phyloP scores from a whole-genome alignment of 2,888 invertebrate genomes.

The Eudemis profundana region DNA sequence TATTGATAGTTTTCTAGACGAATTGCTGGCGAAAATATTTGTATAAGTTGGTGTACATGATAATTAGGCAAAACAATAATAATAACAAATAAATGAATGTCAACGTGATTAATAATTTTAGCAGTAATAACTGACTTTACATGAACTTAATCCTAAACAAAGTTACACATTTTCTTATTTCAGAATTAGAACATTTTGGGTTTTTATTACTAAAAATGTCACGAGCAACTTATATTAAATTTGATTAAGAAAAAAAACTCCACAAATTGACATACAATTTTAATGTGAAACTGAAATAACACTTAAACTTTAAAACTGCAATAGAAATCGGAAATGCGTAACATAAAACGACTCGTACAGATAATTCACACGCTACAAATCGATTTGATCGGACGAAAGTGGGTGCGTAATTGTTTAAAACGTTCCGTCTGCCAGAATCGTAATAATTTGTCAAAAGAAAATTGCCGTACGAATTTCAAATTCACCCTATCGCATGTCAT shows the following conservation, averaged over 20 bases:
- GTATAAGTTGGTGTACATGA: background rate
- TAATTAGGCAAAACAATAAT: no score
- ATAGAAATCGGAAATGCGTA: conserved; percentile 36
- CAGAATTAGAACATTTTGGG: no score
- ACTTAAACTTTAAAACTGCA: conserved; percentile 17
- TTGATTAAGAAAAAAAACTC: no score
- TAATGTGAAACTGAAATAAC: background rate
- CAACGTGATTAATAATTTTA: no score
- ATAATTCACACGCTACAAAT: conserved; percentile 55
- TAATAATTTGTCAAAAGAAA: conserved; percentile 66
- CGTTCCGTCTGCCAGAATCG: conserved; percentile 53
- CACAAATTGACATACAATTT: no score
- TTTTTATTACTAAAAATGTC: no score
- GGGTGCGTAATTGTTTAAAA: conserved; percentile 58
- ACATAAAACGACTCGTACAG: conserved; percentile 42
- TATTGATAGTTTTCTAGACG: conserved; percentile 30
- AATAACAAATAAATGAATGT: no score
- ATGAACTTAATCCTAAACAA: no score
- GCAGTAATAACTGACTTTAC: no score
- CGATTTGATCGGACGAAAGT: conserved; percentile 58
- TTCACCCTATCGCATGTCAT: background rate
- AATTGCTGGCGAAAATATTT: background rate
- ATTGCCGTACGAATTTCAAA: conserved; percentile 61
- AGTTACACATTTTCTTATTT: no score
- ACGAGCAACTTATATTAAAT: no score